Evolutionary conservation across 2,888 invertebrate species (phyloP).

Genomic region (Perizoma affinitatum): DNA sequence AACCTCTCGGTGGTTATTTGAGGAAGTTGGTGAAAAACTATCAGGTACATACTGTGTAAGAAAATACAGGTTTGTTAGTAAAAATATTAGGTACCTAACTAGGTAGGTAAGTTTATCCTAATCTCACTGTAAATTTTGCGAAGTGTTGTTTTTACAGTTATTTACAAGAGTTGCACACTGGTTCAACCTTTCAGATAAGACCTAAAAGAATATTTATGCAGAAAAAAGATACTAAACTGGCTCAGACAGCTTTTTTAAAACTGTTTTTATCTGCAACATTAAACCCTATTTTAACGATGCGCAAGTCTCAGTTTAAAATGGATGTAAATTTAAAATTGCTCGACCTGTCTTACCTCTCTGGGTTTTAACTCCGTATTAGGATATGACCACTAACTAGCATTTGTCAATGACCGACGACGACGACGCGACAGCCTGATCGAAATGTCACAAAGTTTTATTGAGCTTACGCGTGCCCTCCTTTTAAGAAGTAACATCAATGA

Average conservation of each 20-base stretch:
- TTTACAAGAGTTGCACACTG: constrained; percentile 42
- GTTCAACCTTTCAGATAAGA: constrained; percentile 40
- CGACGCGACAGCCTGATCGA: constrained; percentile 60
- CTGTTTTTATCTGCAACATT: constrained; percentile 52
- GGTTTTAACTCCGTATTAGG: constrained; percentile 77
- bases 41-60: too few relatives aligned
- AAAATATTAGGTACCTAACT: too few relatives aligned
- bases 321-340: constrained; percentile 51
- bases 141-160: not conserved
- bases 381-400: constrained; percentile 70
- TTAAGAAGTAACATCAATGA: too few relatives aligned
- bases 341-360: constrained; percentile 57
- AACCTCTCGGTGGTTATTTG: too few relatives aligned
- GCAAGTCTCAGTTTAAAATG: constrained; percentile 63
- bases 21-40: too few relatives aligned
- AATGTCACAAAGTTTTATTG: constrained; percentile 50
- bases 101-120: too few relatives aligned
- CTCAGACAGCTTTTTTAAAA: constrained; percentile 62
- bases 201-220: constrained; percentile 49
- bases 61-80: too few relatives aligned
- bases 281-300: constrained; percentile 59
- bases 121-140: not conserved
- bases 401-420: constrained; percentile 72
- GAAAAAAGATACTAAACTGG: constrained; percentile 62
- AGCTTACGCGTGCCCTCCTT: constrained; percentile 5